A percentile compares a stretch with the other conserved stretches of the same genome.
Conservation (phyloP, 2,113 vertebrate genomes). For the western clawed frog (Xenopus tropicalis) region DNA sequence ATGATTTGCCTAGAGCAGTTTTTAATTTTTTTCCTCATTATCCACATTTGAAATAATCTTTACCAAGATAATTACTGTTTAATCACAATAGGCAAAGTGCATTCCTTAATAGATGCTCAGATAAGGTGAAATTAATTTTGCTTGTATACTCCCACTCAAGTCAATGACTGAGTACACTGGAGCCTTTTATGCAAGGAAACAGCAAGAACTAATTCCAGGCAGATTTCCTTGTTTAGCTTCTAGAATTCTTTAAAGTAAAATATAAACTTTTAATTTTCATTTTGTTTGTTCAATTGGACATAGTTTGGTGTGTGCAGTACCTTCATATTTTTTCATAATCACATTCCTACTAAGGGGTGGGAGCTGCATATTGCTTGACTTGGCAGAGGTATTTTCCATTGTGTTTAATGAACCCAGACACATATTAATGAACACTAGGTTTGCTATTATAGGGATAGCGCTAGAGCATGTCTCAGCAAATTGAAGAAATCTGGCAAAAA, state of each 20-base stretch:
- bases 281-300: too few relatives aligned
- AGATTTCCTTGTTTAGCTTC: not conserved
- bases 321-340: too few relatives aligned
- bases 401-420: too few relatives aligned
- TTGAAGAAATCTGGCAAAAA: too few relatives aligned
- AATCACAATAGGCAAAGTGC: conserved; percentile 35
- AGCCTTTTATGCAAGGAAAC: conserved; percentile 7
- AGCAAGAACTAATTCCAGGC: conserved; percentile 16
- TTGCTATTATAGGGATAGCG: too few relatives aligned
- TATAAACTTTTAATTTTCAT: too few relatives aligned
- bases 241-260: not conserved
- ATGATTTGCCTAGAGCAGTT: conserved; percentile 28
- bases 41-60: conserved; percentile 39
- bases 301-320: too few relatives aligned
- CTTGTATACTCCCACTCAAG: conserved; percentile 31
- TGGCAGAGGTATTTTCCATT: too few relatives aligned
- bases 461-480: too few relatives aligned
- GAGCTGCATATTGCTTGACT: too few relatives aligned
- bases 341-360: too few relatives aligned
- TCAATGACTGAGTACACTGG: conserved; percentile 15
- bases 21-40: conserved; percentile 37
- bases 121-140: conserved; percentile 32
- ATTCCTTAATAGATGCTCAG: conserved; percentile 41
- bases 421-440: too few relatives aligned
- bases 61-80: conserved; percentile 40